These are phyloP conservation scores for Steatornis caripensis DNA, from an alignment of 2,113 vertebrate genomes.

Conservation along the genomic window DNA sequence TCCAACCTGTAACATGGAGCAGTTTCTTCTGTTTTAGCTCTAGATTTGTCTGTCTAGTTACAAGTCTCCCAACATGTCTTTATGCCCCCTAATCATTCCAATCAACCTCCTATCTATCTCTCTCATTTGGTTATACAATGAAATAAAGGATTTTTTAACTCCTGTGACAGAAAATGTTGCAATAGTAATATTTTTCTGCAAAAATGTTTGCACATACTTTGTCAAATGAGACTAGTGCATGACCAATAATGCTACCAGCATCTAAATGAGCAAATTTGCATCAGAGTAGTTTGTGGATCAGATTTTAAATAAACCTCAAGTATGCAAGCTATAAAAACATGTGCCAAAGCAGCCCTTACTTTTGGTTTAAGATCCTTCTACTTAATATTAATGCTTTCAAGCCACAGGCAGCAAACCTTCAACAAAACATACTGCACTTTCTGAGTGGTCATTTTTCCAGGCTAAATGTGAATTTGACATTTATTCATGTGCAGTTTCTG, in stretches of 20 bases:
- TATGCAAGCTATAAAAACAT: not conserved
- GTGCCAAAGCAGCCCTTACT: not conserved
- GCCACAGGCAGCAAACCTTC: not conserved
- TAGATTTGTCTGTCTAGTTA: not conserved
- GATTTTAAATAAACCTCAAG: conserved; percentile 19
- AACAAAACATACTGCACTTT: conserved; percentile 7
- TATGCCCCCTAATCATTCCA: not conserved
- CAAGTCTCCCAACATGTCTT: fast-evolving
- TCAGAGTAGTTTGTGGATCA: not conserved
- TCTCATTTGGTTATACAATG: not conserved
- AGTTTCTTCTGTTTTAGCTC: not conserved
- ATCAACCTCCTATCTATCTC: not conserved
- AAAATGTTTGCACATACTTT: not conserved
- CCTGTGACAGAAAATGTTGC: not conserved
- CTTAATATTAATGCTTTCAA: conserved; percentile 8
- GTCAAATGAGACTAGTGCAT: not conserved
- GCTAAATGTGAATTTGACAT: not conserved
- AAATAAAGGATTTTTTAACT: not conserved
- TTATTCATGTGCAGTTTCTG: not conserved
- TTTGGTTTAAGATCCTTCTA: not conserved
- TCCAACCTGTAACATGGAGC: not conserved
- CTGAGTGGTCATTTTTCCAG: not conserved
- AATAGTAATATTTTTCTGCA: not conserved
- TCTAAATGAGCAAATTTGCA: not conserved
- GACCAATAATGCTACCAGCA: not conserved